Conservation (phyloP, 1,140 invertebrate species). For the Microplitis demolitor region DNA sequence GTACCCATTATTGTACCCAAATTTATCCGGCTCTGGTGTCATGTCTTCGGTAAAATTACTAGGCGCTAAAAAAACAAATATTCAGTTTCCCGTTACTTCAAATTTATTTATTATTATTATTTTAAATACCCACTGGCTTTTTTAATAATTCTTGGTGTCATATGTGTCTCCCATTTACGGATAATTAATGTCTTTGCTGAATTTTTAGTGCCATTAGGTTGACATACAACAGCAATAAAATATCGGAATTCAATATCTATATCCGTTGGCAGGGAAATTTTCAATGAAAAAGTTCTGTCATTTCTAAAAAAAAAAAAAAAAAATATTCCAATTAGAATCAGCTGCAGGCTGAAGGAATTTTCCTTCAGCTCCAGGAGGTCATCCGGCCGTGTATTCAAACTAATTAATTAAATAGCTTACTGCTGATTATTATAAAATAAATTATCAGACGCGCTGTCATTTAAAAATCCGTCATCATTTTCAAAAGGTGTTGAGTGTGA, state of each 20-base stretch:
- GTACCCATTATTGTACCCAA: slow-evolving; percentile 70
- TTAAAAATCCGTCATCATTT: slow-evolving; percentile 40
- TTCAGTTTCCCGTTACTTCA: neutral
- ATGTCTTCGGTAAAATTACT: slow-evolving; percentile 47
- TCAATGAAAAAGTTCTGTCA: slow-evolving; percentile 52
- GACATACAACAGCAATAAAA: slow-evolving; percentile 66
- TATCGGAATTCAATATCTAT: slow-evolving; percentile 78
- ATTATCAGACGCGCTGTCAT: slow-evolving; percentile 39
- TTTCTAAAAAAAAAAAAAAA: slow-evolving; percentile 36
- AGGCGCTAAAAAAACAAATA: slow-evolving; percentile 40
- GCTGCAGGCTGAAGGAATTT: no score
- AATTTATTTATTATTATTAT: neutral
- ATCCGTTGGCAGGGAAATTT: slow-evolving; percentile 66
- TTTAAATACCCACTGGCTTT: slow-evolving; percentile 55
- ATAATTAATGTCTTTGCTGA: slow-evolving; percentile 68
- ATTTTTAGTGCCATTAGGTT: slow-evolving; percentile 60
- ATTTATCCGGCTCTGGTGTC: slow-evolving; percentile 62
- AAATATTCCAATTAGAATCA: neutral
- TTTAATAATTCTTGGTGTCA: slow-evolving; percentile 69
- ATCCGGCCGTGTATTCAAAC: neutral
- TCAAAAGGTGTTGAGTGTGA: slow-evolving; percentile 44
- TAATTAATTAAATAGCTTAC: slow-evolving; percentile 35
- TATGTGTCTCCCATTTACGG: slow-evolving; percentile 83
- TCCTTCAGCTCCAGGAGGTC: no score
- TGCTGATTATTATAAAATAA: slow-evolving; percentile 39